Conservation (phyloP, 2,797 vertebrate species). For the Tauraco hartlaubi region DNA sequence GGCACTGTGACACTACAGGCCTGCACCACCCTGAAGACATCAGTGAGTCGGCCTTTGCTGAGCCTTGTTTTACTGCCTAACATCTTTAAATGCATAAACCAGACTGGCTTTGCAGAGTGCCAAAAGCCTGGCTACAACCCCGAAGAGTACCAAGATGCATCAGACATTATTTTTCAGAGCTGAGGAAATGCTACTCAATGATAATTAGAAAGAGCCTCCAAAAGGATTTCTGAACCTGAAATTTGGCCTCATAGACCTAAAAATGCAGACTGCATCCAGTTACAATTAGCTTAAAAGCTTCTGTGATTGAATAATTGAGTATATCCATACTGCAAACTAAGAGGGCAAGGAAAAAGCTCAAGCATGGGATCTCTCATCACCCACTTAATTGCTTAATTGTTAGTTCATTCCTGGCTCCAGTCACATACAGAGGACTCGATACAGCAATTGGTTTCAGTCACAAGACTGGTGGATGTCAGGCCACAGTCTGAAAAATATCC, state of each 20-base stretch:
- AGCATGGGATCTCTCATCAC: neutral
- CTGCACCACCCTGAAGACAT: neutral
- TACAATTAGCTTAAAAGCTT: constrained; percentile 38
- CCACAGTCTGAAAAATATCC: neutral
- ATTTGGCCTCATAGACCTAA: neutral
- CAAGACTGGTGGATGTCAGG: neutral
- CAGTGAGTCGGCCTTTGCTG: neutral
- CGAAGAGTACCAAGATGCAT: neutral
- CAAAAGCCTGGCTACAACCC: neutral
- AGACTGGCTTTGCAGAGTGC: neutral
- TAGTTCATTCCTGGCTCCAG: neutral
- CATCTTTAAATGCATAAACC: neutral
- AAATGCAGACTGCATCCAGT: neutral
- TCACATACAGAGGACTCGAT: neutral
- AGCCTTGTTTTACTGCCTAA: neutral
- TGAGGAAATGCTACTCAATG: neutral
- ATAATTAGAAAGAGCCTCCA: neutral
- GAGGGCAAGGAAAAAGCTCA: constrained; percentile 14
- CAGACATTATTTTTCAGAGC: neutral
- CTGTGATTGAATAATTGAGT: constrained; percentile 40
- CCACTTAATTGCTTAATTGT: constrained; percentile 34
- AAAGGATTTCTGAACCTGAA: neutral
- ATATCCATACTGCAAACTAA: neutral
- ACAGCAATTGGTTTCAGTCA: neutral
- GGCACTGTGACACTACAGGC: neutral